phyloP scores from a whole-genome alignment of 2,113 vertebrate species.

The Neodon shergylaensis region DNA sequence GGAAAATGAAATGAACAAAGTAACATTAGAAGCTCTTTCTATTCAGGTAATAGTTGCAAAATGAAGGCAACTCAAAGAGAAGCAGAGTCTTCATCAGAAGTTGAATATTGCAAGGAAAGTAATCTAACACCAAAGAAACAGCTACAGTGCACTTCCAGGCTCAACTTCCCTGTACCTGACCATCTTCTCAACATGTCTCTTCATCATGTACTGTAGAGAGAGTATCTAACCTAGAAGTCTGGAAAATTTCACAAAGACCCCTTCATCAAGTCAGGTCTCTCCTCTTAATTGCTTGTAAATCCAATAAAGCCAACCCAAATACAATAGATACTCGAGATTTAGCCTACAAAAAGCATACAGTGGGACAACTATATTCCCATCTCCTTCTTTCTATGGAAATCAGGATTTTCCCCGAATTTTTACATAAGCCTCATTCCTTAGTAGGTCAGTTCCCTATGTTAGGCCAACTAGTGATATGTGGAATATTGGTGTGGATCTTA shows the following conservation, averaged over 20 bases:
- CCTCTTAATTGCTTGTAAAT: constrained; percentile 25
- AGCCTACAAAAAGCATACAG: constrained; percentile 22
- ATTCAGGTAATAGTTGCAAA: neutral
- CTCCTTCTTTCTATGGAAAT: neutral
- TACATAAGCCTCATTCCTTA: neutral
- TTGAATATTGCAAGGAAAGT: constrained; percentile 18
- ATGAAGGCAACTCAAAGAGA: neutral
- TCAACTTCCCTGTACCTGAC: neutral
- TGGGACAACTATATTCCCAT: neutral
- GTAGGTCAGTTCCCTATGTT: neutral
- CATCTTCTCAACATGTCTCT: neutral
- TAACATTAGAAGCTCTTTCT: neutral
- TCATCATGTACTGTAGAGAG: neutral
- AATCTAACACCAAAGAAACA: neutral
- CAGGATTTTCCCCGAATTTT: neutral
- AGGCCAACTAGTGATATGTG: neutral
- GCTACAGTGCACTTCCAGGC: neutral
- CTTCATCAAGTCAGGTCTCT: constrained; percentile 16
- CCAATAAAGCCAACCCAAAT: neutral
- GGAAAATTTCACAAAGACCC: constrained; percentile 47
- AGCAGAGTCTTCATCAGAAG: neutral
- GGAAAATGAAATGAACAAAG: constrained; percentile 3
- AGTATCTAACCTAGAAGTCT: neutral
- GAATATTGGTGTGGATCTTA: neutral
- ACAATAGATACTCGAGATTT: constrained; percentile 2